Evolutionary conservation across 2,797 vertebrate species (phyloP).

Genomic region (Hemitrygon akajei): DNA sequence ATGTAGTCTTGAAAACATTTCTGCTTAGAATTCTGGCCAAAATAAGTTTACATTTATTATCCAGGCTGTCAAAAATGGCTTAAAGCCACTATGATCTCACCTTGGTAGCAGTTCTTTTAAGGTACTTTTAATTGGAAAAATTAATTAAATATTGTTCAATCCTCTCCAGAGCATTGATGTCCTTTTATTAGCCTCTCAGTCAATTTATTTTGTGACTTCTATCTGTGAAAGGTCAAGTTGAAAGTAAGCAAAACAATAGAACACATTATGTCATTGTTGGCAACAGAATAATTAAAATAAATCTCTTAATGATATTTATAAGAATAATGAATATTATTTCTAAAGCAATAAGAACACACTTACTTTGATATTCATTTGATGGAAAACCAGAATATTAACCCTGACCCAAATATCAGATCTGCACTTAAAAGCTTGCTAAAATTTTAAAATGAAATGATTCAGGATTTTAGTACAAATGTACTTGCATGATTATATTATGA

Average conservation of each 20-base stretch:
- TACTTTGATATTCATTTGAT: not conserved
- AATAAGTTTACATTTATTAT: not conserved
- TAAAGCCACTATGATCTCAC: not conserved
- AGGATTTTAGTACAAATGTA: not conserved
- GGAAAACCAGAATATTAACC: not conserved
- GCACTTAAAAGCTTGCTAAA: not conserved
- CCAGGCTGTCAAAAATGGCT: not conserved
- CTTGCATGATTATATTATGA: not conserved
- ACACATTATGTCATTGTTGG: not conserved
- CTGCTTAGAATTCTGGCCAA: not conserved
- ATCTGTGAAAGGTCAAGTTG: not conserved
- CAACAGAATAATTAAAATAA: not conserved
- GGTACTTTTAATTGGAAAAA: not conserved
- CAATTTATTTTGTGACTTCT: not conserved
- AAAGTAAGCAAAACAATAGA: not conserved
- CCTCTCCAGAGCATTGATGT: not conserved
- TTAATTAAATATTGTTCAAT: not conserved
- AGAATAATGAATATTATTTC: not conserved
- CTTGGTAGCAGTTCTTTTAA: not conserved
- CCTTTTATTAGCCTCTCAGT: not conserved
- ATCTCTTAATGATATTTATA: not conserved
- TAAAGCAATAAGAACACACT: not conserved
- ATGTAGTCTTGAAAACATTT: no score
- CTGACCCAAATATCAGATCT: conserved; percentile 15
- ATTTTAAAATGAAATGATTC: conserved; percentile 10